phyloP scores from a whole-genome alignment of 2,113 vertebrate genomes.

The Onychorhynchus coronatus region DNA sequence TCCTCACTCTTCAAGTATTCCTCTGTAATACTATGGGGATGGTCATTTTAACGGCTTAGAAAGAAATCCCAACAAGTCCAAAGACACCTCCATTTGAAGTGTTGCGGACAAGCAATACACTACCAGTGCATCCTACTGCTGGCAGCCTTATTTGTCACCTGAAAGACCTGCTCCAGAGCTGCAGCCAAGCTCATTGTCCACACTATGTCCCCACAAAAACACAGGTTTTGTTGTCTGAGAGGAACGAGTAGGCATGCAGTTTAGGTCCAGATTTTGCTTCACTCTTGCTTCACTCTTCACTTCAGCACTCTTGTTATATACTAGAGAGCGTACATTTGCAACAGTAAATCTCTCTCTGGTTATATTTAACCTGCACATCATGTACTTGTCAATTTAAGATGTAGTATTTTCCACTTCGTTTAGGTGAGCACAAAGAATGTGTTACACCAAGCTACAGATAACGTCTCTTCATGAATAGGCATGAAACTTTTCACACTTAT shows the following conservation, averaged over 20 bases:
- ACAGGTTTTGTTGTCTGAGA: neutral
- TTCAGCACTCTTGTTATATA: neutral
- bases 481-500: neutral
- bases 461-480: neutral
- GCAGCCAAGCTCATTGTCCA: neutral
- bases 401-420: neutral
- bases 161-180: neutral
- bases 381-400: neutral
- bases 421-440: neutral
- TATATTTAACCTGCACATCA: neutral
- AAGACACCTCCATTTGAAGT: neutral
- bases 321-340: neutral
- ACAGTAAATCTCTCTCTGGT: neutral
- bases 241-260: neutral
- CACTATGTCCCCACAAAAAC: fast-evolving
- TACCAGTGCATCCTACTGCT: neutral
- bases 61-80: neutral
- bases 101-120: fast-evolving
- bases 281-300: too few relatives aligned
- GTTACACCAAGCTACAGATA: neutral
- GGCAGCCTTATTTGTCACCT: neutral
- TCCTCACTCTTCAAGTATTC: neutral
- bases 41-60: neutral
- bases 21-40: neutral
- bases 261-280: neutral